phyloP scores from a whole-genome alignment of 2,113 vertebrate species.

The Baryphthengus martii region DNA sequence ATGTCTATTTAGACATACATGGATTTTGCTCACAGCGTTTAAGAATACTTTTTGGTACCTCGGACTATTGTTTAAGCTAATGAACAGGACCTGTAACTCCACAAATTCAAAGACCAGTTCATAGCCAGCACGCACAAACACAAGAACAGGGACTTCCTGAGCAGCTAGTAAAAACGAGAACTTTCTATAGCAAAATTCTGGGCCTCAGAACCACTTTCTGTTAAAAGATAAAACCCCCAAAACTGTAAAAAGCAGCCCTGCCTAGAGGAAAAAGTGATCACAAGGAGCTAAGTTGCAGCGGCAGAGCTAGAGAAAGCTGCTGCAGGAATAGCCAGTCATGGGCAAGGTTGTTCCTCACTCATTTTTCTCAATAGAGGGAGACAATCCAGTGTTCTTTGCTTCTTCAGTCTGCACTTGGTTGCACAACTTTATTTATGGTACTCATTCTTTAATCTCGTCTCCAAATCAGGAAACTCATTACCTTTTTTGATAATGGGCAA shows the following conservation, averaged over 20 bases:
- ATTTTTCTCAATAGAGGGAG: neutral
- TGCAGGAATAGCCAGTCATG: neutral
- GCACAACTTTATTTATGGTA: neutral
- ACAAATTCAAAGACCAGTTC: neutral
- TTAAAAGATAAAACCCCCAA: neutral
- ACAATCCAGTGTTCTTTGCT: neutral
- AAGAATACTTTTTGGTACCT: neutral
- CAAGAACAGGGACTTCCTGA: neutral
- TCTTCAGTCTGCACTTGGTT: neutral
- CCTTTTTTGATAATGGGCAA: neutral
- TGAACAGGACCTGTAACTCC: neutral
- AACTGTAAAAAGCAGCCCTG: neutral
- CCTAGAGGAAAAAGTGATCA: neutral
- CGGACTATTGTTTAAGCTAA: neutral
- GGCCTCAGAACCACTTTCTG: neutral
- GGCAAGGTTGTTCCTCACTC: neutral
- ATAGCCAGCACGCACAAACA: neutral
- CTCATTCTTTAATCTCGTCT: neutral
- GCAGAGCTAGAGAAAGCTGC: neutral
- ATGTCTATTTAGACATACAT: neutral
- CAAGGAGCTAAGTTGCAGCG: neutral
- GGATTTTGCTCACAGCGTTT: neutral
- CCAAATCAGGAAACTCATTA: neutral
- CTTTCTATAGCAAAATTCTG: neutral
- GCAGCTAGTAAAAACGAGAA: neutral